These are phyloP conservation scores for Cataglyphis hispanica DNA, from an alignment of 1,140 invertebrate species.

Conservation along the genomic window DNA sequence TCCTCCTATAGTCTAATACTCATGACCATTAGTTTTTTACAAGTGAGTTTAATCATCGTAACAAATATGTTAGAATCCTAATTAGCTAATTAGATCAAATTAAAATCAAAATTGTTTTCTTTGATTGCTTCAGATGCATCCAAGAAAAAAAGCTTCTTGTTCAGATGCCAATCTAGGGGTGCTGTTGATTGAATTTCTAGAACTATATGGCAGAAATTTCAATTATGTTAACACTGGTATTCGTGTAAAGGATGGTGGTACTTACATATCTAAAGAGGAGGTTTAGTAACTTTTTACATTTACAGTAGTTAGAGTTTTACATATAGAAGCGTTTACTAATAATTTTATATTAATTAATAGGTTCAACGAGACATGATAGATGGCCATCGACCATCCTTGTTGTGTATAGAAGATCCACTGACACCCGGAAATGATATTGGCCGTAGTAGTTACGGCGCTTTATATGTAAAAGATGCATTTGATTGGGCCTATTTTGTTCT, in stretches of 20 bases:
- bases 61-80: neutral
- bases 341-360: slow-evolving; percentile 76
- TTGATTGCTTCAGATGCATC: slow-evolving; percentile 89
- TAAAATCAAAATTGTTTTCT: slow-evolving; percentile 39
- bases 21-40: slow-evolving; percentile 99
- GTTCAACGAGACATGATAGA: slow-evolving; percentile 96
- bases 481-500: slow-evolving; percentile 97
- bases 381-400: slow-evolving; percentile 95
- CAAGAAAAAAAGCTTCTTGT: slow-evolving; percentile 89
- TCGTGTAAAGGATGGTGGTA: slow-evolving; percentile 96
- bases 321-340: neutral
- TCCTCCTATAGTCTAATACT: slow-evolving; percentile 99
- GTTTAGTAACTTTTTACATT: slow-evolving; percentile 81
- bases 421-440: slow-evolving; percentile 98
- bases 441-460: slow-evolving; percentile 96
- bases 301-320: neutral
- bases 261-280: slow-evolving; percentile 98
- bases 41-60: slow-evolving; percentile 87
- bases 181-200: slow-evolving; percentile 98
- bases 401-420: slow-evolving; percentile 99
- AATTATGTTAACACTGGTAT: slow-evolving; percentile 99
- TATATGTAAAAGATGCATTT: slow-evolving; percentile 97
- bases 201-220: slow-evolving; percentile 98
- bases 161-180: slow-evolving; percentile 95
- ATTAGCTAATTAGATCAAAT: neutral